A percentile compares a stretch with the other conserved stretches of the same genome.
Conservation (phyloP, 2,888 invertebrate genomes). For the Elysia crispata region DNA sequence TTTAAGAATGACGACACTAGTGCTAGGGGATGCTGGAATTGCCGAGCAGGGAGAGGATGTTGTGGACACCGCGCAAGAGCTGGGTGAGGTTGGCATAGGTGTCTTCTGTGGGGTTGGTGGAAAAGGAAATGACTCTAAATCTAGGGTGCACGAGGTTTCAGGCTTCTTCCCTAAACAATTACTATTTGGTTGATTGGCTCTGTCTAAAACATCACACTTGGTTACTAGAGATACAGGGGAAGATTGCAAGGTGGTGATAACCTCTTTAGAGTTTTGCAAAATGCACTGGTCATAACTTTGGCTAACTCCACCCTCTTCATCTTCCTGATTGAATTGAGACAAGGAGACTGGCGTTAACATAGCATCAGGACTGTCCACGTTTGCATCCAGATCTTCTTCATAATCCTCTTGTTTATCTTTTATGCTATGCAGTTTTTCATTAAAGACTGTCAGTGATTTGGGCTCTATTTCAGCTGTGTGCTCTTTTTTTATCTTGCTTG, state of each 20-base stretch:
- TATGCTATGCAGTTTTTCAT: not conserved
- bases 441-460: no score
- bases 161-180: not conserved
- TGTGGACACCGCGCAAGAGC: conserved; percentile 49
- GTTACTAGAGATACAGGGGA: not conserved
- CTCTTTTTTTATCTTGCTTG: no score
- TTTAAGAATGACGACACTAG: conserved; percentile 27
- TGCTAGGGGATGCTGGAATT: conserved; percentile 46
- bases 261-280: no score
- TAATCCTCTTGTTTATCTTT: not conserved
- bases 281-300: not conserved
- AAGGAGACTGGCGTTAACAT: conserved; percentile 38
- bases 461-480: no score
- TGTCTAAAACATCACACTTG: no score
- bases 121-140: conserved; percentile 32
- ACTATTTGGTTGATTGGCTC: not conserved
- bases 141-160: not conserved
- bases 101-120: conserved; percentile 38
- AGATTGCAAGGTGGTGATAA: not conserved
- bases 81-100: conserved; percentile 15
- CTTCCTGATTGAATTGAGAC: conserved; percentile 16
- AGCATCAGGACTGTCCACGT: conserved; percentile 30
- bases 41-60: conserved; percentile 34
- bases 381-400: not conserved
- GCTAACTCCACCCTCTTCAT: not conserved